Conservation (phyloP, 1,140 invertebrate species). For the Harlomillsia oculata region DNA sequence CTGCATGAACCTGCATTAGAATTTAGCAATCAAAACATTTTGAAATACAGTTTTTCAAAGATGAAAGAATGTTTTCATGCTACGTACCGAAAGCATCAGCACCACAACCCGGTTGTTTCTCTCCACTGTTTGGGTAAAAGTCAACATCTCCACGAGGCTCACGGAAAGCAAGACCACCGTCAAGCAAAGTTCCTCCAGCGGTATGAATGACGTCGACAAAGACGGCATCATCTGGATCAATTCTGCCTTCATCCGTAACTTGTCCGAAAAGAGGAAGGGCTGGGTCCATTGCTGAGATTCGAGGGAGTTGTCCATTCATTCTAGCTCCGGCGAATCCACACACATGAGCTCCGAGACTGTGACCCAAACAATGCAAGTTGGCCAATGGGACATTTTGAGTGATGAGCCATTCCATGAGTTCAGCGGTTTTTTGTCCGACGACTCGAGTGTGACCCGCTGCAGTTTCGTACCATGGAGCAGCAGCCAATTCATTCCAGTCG, state of each 20-base stretch:
- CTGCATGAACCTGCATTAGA: constrained; percentile 34
- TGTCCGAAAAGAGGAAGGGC: constrained; percentile 26
- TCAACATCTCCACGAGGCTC: constrained; percentile 48
- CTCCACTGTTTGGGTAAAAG: constrained; percentile 43
- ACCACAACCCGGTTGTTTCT: constrained; percentile 28
- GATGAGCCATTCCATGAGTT: constrained; percentile 1
- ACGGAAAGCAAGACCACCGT: constrained; percentile 42
- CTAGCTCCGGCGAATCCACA: not conserved
- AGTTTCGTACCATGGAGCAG: constrained; percentile 13
- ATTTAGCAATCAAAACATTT: not conserved
- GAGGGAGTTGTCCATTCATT: not conserved
- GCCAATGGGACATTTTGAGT: not conserved
- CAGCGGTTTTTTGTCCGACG: not conserved
- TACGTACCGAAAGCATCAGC: constrained; percentile 15
- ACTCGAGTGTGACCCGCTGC: not conserved
- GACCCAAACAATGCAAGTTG: constrained; percentile 12
- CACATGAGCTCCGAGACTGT: constrained; percentile 15
- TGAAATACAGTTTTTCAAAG: not conserved
- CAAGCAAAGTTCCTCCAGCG: constrained; percentile 38
- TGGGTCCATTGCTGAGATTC: constrained; percentile 17
- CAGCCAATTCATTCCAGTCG: constrained; percentile 10
- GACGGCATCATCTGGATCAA: constrained; percentile 48
- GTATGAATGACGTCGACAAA: constrained; percentile 65
- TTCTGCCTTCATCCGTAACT: constrained; percentile 37
- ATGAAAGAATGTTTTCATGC: not conserved